A percentile compares a stretch with the other conserved stretches of the same genome.
Evolutionary conservation across 2,888 invertebrate species (phyloP).

Genomic region (Camponotus fellah): DNA sequence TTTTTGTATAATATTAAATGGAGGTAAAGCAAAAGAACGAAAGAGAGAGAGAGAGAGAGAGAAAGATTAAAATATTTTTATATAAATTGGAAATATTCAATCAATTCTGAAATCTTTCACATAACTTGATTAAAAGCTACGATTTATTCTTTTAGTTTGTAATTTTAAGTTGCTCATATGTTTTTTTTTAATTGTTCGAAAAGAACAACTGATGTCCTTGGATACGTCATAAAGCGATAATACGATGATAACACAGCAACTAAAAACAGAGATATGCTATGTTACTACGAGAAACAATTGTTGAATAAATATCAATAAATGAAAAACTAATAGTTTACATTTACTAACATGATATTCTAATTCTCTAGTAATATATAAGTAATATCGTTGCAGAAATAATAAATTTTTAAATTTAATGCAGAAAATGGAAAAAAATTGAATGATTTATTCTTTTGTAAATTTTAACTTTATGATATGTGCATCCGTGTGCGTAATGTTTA

Average conservation of each 20-base stretch:
- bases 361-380: background rate
- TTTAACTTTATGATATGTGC: background rate
- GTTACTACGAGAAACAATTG: background rate
- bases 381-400: background rate
- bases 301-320: background rate
- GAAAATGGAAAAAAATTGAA: background rate
- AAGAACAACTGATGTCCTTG: background rate
- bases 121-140: background rate
- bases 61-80: background rate
- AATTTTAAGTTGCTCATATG: background rate
- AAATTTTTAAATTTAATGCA: background rate
- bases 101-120: background rate
- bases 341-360: background rate
- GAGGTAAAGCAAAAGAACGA: background rate
- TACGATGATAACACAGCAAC: slow-evolving; percentile 17
- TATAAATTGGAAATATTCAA: background rate
- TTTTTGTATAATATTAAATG: background rate
- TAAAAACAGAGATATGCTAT: background rate
- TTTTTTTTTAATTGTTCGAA: background rate
- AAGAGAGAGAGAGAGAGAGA: background rate
- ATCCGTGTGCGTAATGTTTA: background rate
- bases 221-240: slow-evolving; percentile 13
- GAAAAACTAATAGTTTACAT: background rate
- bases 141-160: background rate
- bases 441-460: background rate